Percentiles rank a stretch among this genome's conserved stretches.
phyloP scores from a whole-genome alignment of 2,797 vertebrate genomes.

The Anolis apletophallus region DNA sequence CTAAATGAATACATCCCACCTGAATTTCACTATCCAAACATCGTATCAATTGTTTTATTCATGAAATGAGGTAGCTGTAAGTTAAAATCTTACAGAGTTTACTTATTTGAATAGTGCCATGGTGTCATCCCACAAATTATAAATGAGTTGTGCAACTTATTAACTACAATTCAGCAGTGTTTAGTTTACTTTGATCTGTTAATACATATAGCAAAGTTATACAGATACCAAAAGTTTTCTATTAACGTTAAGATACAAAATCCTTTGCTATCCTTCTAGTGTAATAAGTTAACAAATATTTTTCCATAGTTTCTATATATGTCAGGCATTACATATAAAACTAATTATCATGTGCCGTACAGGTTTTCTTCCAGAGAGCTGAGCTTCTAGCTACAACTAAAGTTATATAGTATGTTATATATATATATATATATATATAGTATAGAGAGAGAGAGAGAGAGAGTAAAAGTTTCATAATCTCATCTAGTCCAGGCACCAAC shows the following conservation, averaged over 20 bases:
- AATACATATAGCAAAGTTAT: not conserved
- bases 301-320: not conserved
- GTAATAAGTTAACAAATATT: not conserved
- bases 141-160: conserved; percentile 3
- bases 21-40: conserved; percentile 48
- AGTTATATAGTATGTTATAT: not conserved
- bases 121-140: not conserved
- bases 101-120: not conserved
- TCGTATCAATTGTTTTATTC: conserved; percentile 41
- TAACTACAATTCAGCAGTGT: not conserved
- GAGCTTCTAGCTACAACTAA: not conserved
- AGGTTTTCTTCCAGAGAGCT: not conserved
- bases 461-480: fast-evolving
- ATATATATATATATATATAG: too few species aligned
- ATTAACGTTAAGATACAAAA: not conserved
- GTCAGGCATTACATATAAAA: not conserved
- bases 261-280: not conserved
- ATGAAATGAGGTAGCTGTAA: conserved; percentile 30
- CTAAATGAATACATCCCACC: conserved; percentile 33
- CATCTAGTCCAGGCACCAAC: not conserved
- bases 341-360: not conserved
- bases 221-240: not conserved
- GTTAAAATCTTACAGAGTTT: conserved; percentile 9
- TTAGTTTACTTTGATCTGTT: not conserved
- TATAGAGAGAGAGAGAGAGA: too few species aligned